Evolutionary conservation across 2,113 vertebrate genomes (phyloP).

Genomic region (Herpetotheres cachinnans): DNA sequence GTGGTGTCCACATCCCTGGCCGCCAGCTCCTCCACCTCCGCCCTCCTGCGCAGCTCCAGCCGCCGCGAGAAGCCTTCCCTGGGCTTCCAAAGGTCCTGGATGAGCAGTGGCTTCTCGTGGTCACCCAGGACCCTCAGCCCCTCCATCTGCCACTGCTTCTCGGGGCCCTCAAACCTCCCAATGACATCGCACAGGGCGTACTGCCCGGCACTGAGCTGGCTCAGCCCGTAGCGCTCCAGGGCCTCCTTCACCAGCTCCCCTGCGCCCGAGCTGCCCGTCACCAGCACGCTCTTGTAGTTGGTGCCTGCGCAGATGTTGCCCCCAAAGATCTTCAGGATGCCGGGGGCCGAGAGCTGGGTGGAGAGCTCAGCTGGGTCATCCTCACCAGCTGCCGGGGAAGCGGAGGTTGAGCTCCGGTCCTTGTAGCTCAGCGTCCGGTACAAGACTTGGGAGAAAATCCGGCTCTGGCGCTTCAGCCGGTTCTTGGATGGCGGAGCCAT

Average conservation of each 20-base stretch:
- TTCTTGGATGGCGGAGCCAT: constrained; percentile 91
- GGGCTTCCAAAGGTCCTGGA: constrained; percentile 95
- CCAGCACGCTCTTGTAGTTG: constrained; percentile 96
- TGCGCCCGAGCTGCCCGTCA: constrained; percentile 85
- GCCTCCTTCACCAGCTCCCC: constrained; percentile 93
- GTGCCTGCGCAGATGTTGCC: constrained; percentile 88
- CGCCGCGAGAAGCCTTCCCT: constrained; percentile 89
- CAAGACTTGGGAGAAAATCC: constrained; percentile 87
- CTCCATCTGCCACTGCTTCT: constrained; percentile 82
- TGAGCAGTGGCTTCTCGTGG: constrained; percentile 89
- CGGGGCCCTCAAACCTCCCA: constrained; percentile 78
- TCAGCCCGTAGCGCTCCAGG: constrained; percentile 89
- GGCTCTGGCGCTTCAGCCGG: constrained; percentile 90
- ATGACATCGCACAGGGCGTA: constrained; percentile 92
- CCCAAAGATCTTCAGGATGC: constrained; percentile 93
- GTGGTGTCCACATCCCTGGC: constrained; percentile 90
- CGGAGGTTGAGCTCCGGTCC: constrained; percentile 76
- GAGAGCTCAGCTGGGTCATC: constrained; percentile 93
- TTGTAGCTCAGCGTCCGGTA: constrained; percentile 92
- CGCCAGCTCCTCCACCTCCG: constrained; percentile 87
- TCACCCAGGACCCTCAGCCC: constrained; percentile 87
- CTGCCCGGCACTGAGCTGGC: constrained; percentile 75
- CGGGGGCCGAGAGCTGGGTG: constrained; percentile 90
- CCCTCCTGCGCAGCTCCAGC: constrained; percentile 86
- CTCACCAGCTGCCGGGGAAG: constrained; percentile 44